These are phyloP conservation scores for Virgularia gustaviana DNA, from an alignment of 92 coral and sea anemone genomes.

Conservation along the genomic window DNA sequence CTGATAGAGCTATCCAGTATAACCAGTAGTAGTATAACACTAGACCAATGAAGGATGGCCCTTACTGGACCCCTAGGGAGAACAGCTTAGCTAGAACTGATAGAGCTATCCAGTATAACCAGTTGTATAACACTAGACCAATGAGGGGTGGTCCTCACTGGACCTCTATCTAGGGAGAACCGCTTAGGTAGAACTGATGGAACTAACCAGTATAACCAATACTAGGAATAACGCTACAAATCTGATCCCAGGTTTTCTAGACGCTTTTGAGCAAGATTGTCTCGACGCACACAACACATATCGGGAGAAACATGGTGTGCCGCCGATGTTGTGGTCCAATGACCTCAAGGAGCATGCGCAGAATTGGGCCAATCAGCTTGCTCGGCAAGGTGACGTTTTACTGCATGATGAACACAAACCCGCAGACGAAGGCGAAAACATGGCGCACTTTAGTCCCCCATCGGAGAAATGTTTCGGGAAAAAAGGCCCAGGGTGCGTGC, in stretches of 20 bases:
- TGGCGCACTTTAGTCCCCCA: constrained; percentile 86
- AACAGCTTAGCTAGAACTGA: too few species aligned
- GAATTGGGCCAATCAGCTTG: constrained; percentile 89
- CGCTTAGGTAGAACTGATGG: not conserved
- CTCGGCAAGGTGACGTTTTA: constrained; percentile 64
- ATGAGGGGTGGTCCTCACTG: too few species aligned
- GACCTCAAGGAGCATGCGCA: constrained; percentile 84
- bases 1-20: too few species aligned
- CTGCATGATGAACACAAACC: constrained; percentile 66
- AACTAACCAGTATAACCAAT: not conserved
- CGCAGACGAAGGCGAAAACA: constrained; percentile 73
- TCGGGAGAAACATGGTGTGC: constrained; percentile 90
- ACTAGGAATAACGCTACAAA: not conserved
- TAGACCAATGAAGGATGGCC: not conserved
- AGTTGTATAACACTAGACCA: too few species aligned
- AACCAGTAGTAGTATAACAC: too few species aligned
- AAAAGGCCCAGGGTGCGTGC: constrained; percentile 65
- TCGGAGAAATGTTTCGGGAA: constrained; percentile 66
- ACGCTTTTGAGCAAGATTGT: constrained; percentile 77
- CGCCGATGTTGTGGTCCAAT: constrained; percentile 86
- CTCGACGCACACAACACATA: constrained; percentile 88
- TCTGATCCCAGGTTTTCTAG: constrained; percentile 29
- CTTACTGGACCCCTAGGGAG: too few species aligned
- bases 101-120: too few species aligned
- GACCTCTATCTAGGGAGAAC: too few species aligned